Conservation (phyloP, 2,797 vertebrate genomes). For the Tapirus indicus region DNA sequence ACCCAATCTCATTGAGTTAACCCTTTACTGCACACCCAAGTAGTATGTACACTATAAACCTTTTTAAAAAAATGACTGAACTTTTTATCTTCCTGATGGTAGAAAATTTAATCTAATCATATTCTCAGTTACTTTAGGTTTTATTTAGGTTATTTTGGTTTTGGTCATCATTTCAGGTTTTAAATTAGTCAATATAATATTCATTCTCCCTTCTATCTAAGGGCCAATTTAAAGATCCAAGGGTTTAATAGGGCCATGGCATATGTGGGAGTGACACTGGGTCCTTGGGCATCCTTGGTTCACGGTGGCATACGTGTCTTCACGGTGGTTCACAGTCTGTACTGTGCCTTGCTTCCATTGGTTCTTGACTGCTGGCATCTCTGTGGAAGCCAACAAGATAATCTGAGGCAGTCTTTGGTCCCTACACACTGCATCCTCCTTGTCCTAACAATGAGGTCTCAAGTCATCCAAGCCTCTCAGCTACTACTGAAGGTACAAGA, state of each 20-base stretch:
- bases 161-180: conserved; percentile 20
- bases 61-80: neutral
- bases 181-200: neutral
- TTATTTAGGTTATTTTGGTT: conserved; percentile 22
- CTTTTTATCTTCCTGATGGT: neutral
- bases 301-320: neutral
- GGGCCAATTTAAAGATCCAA: neutral
- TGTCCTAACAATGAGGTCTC: neutral
- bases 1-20: neutral
- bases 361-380: neutral
- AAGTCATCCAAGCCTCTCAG: neutral
- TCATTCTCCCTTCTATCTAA: neutral
- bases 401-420: neutral
- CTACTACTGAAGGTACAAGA: neutral
- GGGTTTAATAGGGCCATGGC: neutral
- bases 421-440: neutral
- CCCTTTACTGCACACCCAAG: neutral
- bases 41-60: neutral
- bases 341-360: neutral
- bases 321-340: no score
- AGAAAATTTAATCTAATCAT: neutral
- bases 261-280: neutral
- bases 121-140: conserved; percentile 8
- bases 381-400: neutral
- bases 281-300: neutral